phyloP scores from a whole-genome alignment of 2,888 invertebrate species.

The Amphipyra tragopoginis region DNA sequence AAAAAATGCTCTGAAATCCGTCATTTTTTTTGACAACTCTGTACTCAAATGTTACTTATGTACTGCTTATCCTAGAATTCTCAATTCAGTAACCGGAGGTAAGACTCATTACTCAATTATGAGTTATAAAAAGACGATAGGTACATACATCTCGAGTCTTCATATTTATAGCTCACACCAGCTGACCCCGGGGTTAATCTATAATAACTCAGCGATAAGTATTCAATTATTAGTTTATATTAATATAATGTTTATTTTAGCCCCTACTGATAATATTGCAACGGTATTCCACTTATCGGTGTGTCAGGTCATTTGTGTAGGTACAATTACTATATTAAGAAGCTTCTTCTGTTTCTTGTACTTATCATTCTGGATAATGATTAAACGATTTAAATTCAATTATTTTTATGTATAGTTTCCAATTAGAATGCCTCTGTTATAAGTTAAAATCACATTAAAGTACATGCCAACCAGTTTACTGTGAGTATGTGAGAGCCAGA shows the following conservation, averaged over 20 bases:
- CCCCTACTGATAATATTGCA: conserved; percentile 19
- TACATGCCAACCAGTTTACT: no score
- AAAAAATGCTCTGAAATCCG: no score
- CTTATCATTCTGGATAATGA: conserved; percentile 1
- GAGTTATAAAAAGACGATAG: conserved; percentile 12
- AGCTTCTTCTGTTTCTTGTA: conserved; percentile 11
- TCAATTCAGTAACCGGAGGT: no score
- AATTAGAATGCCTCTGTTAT: no score
- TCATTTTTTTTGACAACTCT: no score
- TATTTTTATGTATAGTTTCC: not conserved
- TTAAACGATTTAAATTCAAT: conserved; percentile 31
- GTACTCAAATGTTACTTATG: no score
- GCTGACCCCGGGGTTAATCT: conserved; percentile 48
- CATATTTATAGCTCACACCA: conserved; percentile 38
- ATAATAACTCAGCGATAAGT: conserved; percentile 47
- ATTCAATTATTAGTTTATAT: conserved; percentile 51
- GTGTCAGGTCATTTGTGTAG: conserved; percentile 17
- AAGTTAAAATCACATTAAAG: no score
- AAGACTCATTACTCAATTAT: conserved; percentile 8
- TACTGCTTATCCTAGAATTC: no score
- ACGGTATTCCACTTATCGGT: conserved; percentile 23
- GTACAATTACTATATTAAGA: conserved; percentile 17
- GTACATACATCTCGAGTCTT: conserved; percentile 5
- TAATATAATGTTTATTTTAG: conserved; percentile 23
- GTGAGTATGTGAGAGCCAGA: no score